Base-by-base conservation (phyloP, 2,888 invertebrate species). In the Chloromyia formosa region DNA sequence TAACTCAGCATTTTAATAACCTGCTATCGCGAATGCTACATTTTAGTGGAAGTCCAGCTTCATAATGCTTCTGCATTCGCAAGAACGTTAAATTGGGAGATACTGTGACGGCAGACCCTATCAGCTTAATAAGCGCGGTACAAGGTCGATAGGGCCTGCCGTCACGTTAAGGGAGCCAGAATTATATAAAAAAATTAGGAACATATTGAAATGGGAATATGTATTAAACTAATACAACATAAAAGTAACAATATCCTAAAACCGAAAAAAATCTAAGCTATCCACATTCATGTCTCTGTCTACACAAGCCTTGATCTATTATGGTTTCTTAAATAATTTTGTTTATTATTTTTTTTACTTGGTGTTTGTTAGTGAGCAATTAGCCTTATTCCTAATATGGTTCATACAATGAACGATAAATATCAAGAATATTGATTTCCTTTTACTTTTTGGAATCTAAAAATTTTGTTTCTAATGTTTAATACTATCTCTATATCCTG, bases 331-430 rank as follows among this genome's bases (percentile, higher is more conserved):
- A n/a, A n/a, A n/a, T n/a, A n/a, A n/a, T n/a, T n/a, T n/a, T n/a
- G n/a, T n/a, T n/a, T n/a, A n/a, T n/a, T n/a, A n/a, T n/a, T n/a
- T n/a, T 60, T 23, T 60, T 60, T 23, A 2, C 3, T 35, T 35
- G 27, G 14, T 10, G 22, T 60, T n/a, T 27, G 9, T 23, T 20
- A 49, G 22, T 66, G 49, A 49, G 66, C 1, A 66, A 66, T 45
- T 22, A 40, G 14, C 45, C 66, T 66, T 49, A 66, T 66, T 64
- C 64, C 64, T 12, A 66, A 66, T 66, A 66, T 22, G 12, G 66
- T 71, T 53, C 71, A 71, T 71, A 71, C 22, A 71, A 71, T 58
- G 71, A 71, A 71, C 71, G 58, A 58, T 58, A 71, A 40, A 58
- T 45, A 66, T 71, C 35, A 71, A 71, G 58, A 71, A 71, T 69